These are phyloP conservation scores for Rhodeus uyekii DNA, from an alignment of 2,797 vertebrate genomes.

Conservation along the genomic window DNA sequence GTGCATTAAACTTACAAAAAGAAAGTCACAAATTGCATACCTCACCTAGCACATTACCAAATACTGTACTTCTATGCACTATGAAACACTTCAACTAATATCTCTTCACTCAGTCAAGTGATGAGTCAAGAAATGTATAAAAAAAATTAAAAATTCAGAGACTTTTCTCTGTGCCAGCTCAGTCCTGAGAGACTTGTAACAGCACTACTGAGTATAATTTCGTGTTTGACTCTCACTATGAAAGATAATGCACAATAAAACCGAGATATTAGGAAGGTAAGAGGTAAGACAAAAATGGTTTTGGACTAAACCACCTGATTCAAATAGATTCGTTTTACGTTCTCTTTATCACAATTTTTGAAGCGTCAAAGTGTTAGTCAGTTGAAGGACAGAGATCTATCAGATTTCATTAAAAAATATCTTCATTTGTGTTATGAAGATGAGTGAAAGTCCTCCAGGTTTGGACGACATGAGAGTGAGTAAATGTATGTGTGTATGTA, in stretches of 20 bases:
- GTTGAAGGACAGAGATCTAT: not conserved
- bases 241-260: slow-evolving; percentile 35
- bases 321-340: not conserved
- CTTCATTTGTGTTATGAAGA: not conserved
- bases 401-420: not conserved
- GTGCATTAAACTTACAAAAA: not conserved
- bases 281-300: not conserved
- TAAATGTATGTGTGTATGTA: not conserved
- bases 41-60: not conserved
- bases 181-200: not conserved
- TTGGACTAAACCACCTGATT: not conserved
- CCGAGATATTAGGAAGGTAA: not conserved
- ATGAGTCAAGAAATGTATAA: not conserved
- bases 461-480: not conserved
- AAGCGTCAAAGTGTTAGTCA: not conserved
- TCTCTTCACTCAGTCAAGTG: not conserved
- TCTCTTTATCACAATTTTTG: not conserved
- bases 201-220: slow-evolving; percentile 21
- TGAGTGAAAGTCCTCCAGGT: no score
- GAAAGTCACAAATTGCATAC: not conserved
- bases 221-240: slow-evolving; percentile 45
- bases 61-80: no score
- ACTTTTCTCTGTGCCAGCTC: not conserved
- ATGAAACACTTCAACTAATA: no score
- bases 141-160: no score